Conservation (phyloP, 2,113 vertebrate species). For the Paramormyrops kingsleyae region DNA sequence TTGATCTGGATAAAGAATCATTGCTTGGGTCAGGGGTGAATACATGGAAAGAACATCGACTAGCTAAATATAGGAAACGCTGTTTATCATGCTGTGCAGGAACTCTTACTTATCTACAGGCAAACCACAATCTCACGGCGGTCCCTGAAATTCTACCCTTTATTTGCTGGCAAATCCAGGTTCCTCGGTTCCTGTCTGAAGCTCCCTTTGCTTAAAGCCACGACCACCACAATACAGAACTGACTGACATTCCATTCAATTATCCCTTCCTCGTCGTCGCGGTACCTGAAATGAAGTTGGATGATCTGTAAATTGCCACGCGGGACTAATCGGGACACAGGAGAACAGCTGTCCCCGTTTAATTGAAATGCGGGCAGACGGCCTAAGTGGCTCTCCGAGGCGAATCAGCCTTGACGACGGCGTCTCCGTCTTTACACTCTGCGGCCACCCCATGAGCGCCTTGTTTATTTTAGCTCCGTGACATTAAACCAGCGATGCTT, state of each 20-base stretch:
- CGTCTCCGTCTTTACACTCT: slow-evolving; percentile 17
- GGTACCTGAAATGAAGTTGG: slow-evolving; percentile 52
- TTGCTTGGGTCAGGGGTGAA: slow-evolving; percentile 18
- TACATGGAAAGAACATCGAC: background rate
- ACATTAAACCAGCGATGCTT: background rate
- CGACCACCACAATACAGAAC: slow-evolving; percentile 47
- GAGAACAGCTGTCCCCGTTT: slow-evolving; percentile 27
- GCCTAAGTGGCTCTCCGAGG: background rate
- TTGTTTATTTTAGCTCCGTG: background rate
- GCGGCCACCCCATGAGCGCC: background rate
- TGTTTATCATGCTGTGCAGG: background rate
- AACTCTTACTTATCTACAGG: background rate
- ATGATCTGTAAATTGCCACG: slow-evolving; percentile 62
- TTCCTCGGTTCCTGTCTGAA: slow-evolving; percentile 19
- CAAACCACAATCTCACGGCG: slow-evolving; percentile 17
- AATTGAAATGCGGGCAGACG: slow-evolving; percentile 54
- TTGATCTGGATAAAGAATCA: slow-evolving; percentile 44
- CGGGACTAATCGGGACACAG: slow-evolving; percentile 51
- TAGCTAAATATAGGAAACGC: background rate
- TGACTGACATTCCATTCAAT: slow-evolving; percentile 64
- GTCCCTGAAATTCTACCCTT: background rate
- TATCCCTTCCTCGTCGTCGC: slow-evolving; percentile 41
- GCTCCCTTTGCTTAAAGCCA: slow-evolving; percentile 13
- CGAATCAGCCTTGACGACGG: background rate
- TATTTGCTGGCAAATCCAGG: slow-evolving; percentile 21